Evolutionary conservation across 2,888 invertebrate genomes (phyloP).

Genomic region (Aromia moschata): DNA sequence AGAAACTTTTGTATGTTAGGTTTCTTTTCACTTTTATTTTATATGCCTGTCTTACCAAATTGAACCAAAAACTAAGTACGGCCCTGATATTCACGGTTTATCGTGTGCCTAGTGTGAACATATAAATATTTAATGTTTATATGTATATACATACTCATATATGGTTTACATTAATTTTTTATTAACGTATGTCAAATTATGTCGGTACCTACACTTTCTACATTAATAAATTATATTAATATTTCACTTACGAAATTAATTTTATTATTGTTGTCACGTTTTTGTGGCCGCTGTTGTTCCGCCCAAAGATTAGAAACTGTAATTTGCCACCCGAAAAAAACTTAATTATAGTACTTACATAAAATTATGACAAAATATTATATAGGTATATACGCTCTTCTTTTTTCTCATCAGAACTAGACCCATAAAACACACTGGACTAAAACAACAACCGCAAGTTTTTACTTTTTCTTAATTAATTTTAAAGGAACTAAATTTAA

Average conservation of each 20-base stretch:
- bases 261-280: slow-evolving; percentile 20
- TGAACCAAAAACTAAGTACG: too few species aligned
- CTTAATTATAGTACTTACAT: slow-evolving; percentile 36
- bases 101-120: too few species aligned
- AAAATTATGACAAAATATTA: slow-evolving; percentile 33
- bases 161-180: too few species aligned
- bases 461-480: slow-evolving; percentile 38
- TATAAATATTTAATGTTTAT: too few species aligned
- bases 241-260: slow-evolving; percentile 24
- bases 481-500: slow-evolving; percentile 44
- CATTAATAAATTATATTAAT: slow-evolving; percentile 24
- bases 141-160: too few species aligned
- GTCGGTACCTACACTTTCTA: slow-evolving; percentile 20
- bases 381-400: slow-evolving; percentile 3
- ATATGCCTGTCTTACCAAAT: too few species aligned
- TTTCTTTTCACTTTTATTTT: too few species aligned
- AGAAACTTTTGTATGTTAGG: too few species aligned
- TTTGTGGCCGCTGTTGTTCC: slow-evolving; percentile 22
- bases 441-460: slow-evolving; percentile 32
- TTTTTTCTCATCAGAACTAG: slow-evolving; percentile 22
- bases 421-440: slow-evolving; percentile 31
- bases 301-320: slow-evolving; percentile 29
- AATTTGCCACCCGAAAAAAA: slow-evolving; percentile 26
- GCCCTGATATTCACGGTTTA: too few species aligned
- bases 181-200: not conserved